Evolutionary conservation across 2,113 vertebrate species (phyloP).

Genomic region (Diphyllodes magnificus): DNA sequence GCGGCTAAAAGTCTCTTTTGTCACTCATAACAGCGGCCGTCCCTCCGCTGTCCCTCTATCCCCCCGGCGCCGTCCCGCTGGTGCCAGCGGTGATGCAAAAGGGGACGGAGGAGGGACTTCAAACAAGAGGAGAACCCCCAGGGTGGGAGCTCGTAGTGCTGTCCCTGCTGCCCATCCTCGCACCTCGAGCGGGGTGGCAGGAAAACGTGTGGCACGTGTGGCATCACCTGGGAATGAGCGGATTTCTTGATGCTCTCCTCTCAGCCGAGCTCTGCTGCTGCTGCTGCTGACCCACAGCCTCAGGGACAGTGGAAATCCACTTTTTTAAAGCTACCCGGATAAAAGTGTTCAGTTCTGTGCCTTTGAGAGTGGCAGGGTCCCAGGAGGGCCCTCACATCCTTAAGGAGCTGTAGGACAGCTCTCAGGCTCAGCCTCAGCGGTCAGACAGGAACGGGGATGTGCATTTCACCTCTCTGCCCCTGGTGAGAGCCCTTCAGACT

Average conservation of each 20-base stretch:
- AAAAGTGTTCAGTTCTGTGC: not conserved
- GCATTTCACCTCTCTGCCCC: not conserved
- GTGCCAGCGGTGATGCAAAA: not conserved
- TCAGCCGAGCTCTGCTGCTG: not conserved
- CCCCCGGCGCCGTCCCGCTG: not conserved
- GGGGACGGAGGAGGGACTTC: not conserved
- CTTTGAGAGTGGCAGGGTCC: not conserved
- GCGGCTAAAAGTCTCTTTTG: not conserved
- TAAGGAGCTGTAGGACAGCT: not conserved
- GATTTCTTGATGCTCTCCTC: not conserved
- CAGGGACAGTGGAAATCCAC: not conserved
- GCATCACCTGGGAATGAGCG: not conserved
- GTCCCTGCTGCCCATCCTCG: not conserved
- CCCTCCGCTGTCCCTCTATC: not conserved
- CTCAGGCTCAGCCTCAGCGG: not conserved
- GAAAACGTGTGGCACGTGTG: not conserved
- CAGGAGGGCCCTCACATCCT: not conserved
- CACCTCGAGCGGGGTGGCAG: not conserved
- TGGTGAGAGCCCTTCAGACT: not conserved
- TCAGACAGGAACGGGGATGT: not conserved
- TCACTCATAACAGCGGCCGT: accelerated
- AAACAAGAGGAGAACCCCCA: not conserved
- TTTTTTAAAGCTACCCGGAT: not conserved
- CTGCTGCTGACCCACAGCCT: not conserved
- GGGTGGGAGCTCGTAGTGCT: not conserved